phyloP scores from a whole-genome alignment of 1,140 invertebrate genomes.

The Pseudomyrmex gracilis region DNA sequence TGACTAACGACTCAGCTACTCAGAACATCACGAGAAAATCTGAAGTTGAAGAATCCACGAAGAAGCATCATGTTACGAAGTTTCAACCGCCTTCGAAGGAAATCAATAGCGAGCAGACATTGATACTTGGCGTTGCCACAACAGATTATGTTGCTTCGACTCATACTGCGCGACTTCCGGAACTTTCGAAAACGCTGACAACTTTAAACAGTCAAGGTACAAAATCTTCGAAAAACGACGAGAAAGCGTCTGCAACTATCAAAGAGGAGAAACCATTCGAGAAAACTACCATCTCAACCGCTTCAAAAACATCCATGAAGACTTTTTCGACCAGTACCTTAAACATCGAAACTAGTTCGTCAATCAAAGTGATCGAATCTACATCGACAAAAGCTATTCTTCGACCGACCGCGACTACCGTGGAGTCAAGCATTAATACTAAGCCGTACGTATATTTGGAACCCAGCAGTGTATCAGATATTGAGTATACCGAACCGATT shows the following conservation, averaged over 20 bases:
- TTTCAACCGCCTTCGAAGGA: constrained; percentile 77
- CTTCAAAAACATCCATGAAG: constrained; percentile 68
- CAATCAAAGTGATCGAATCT: constrained; percentile 81
- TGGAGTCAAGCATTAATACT: background rate
- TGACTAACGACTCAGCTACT: constrained; percentile 20
- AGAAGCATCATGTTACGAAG: constrained; percentile 69
- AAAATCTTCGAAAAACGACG: constrained; percentile 51
- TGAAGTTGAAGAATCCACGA: constrained; percentile 43
- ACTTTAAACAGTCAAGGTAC: constrained; percentile 51
- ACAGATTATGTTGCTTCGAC: constrained; percentile 9
- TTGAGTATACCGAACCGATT: constrained; percentile 45
- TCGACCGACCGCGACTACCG: constrained; percentile 69
- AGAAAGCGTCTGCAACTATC: background rate
- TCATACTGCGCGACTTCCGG: constrained; percentile 6
- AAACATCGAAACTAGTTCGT: constrained; percentile 82
- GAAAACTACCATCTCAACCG: constrained; percentile 33
- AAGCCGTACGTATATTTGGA: constrained; percentile 66
- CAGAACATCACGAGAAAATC: constrained; percentile 60
- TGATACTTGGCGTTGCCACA: constrained; percentile 73
- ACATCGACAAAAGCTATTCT: constrained; percentile 71
- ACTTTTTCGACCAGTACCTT: constrained; percentile 76
- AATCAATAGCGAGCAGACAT: constrained; percentile 78
- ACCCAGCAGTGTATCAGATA: constrained; percentile 74
- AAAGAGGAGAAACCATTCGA: constrained; percentile 45
- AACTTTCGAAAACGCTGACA: constrained; percentile 51